Percentiles rank a stretch among this genome's conserved stretches.
phyloP scores from a whole-genome alignment of 2,888 invertebrate species.

The Trichogramma dendrolimi region DNA sequence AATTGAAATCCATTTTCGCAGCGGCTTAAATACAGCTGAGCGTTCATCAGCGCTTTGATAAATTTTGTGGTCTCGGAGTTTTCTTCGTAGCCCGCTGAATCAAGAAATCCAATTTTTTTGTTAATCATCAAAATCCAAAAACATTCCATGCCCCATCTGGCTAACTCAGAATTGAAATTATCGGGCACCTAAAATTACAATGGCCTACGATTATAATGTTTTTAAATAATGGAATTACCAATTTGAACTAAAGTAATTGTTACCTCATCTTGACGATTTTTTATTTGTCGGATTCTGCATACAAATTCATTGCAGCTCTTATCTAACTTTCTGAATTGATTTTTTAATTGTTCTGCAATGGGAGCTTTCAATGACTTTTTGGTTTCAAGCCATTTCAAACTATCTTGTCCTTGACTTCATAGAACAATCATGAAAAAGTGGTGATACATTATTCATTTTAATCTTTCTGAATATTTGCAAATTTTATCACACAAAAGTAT shows the following conservation, averaged over 20 bases:
- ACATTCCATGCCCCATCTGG: constrained; percentile 57
- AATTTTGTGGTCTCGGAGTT: constrained; percentile 59
- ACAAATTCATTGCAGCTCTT: constrained; percentile 51
- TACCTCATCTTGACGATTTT: constrained; percentile 65
- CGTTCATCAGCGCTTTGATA: constrained; percentile 57
- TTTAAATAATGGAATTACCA: neutral
- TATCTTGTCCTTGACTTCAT: constrained; percentile 43
- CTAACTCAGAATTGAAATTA: constrained; percentile 49
- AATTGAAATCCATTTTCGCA: constrained; percentile 65
- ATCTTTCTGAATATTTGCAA: neutral
- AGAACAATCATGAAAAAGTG: neutral
- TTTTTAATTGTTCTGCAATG: constrained; percentile 49
- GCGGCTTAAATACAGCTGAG: constrained; percentile 59
- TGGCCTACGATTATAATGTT: neutral
- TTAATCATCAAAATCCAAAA: constrained; percentile 51
- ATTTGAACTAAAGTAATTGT: constrained; percentile 19
- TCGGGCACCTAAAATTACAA: constrained; percentile 41
- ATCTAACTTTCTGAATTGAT: constrained; percentile 45
- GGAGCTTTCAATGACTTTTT: constrained; percentile 56
- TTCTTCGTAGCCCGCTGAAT: constrained; percentile 54
- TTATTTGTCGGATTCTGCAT: constrained; percentile 55
- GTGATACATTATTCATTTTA: too few species aligned
- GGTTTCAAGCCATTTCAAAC: constrained; percentile 60
- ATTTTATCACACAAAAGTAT: neutral
- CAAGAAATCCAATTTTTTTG: constrained; percentile 62